Evolutionary conservation across 2,113 vertebrate genomes (phyloP).

Genomic region (Felis chaus): DNA sequence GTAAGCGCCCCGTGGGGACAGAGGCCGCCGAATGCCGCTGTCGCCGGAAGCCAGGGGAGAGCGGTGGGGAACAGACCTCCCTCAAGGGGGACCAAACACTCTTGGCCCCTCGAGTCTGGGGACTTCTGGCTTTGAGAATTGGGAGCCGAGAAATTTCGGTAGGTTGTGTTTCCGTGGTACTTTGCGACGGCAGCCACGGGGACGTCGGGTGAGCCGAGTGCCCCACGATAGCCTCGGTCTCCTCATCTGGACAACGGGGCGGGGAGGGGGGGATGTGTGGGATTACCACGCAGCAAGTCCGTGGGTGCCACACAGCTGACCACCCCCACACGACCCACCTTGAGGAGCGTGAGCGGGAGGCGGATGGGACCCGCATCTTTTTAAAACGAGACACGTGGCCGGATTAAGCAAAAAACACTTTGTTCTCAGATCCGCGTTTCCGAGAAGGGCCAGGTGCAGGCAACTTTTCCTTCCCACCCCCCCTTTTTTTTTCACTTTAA

Average conservation of each 20-base stretch:
- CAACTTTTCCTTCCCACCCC: constrained; percentile 30
- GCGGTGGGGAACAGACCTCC: neutral
- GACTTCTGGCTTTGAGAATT: too few species aligned
- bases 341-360: fast-evolving
- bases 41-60: neutral
- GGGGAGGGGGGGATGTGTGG: too few species aligned
- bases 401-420: neutral
- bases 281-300: fast-evolving
- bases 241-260: neutral
- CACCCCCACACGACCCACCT: neutral
- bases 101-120: neutral
- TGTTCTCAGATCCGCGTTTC: neutral
- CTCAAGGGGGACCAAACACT: neutral
- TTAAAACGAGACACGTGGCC: neutral
- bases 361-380: neutral
- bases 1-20: fast-evolving
- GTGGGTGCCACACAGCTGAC: fast-evolving
- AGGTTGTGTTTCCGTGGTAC: neutral
- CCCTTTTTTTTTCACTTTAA: constrained; percentile 37
- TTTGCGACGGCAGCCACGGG: neutral
- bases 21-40: neutral
- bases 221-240: neutral
- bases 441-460: constrained; percentile 53
- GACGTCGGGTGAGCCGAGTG: neutral
- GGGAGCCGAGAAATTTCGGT: fast-evolving